A percentile compares a stretch with the other conserved stretches of the same genome.
Evolutionary conservation across 2,797 vertebrate genomes (phyloP).

Genomic region (Microhierax caerulescens): DNA sequence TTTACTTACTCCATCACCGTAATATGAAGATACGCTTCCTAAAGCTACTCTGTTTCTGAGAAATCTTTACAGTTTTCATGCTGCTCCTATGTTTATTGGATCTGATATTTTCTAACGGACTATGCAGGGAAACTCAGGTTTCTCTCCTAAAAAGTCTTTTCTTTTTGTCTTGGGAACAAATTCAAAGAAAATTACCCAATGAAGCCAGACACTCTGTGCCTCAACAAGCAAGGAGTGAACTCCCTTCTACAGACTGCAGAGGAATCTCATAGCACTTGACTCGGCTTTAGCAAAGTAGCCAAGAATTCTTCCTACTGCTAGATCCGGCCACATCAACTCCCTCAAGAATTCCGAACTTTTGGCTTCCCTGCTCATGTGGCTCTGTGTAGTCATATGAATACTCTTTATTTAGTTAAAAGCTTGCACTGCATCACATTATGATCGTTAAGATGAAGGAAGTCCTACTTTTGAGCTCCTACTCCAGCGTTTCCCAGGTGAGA

Average conservation of each 20-base stretch:
- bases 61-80: constrained; percentile 42
- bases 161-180: constrained; percentile 28
- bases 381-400: constrained; percentile 53
- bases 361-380: constrained; percentile 44
- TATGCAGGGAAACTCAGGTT: neutral
- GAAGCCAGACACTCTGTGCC: neutral
- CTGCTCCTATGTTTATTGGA: constrained; percentile 17
- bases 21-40: constrained; percentile 53
- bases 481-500: constrained; percentile 47
- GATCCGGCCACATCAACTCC: neutral
- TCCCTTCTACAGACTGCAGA: neutral
- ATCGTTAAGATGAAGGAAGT: constrained; percentile 52
- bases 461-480: constrained; percentile 49
- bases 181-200: neutral
- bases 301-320: neutral
- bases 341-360: neutral
- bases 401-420: constrained; percentile 69
- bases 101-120: neutral
- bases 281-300: constrained; percentile 3
- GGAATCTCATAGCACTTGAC: constrained; percentile 2
- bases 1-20: constrained; percentile 15
- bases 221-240: neutral
- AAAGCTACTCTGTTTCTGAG: constrained; percentile 54
- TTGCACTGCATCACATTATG: constrained; percentile 48
- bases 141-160: constrained; percentile 9